Conservation (phyloP, 2,113 vertebrate species). For the Columba janthina region DNA sequence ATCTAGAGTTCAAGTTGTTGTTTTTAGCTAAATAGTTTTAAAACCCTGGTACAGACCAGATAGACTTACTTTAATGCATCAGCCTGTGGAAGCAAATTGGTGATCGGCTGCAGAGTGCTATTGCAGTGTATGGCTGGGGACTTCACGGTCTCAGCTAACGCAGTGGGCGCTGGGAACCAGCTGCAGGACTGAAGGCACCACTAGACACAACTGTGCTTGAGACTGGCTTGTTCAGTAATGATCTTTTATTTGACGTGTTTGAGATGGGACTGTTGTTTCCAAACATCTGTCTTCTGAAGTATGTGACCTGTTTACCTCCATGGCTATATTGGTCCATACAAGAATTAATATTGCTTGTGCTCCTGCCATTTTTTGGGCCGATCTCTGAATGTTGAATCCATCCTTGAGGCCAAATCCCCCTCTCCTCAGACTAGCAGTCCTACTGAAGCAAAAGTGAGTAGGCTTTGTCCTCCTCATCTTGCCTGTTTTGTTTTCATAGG, state of each 20-base stretch:
- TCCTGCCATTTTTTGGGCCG: not conserved
- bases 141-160: rapidly evolving
- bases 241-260: not conserved
- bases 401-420: not conserved
- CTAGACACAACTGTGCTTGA: not conserved
- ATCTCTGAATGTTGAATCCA: conserved; percentile 34
- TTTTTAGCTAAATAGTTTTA: not conserved
- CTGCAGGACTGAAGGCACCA: not conserved
- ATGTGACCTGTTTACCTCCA: conserved; percentile 53
- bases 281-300: not conserved
- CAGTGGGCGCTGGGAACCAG: not conserved
- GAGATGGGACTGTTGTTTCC: not conserved
- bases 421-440: not conserved
- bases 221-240: not conserved
- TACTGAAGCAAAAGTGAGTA: not conserved
- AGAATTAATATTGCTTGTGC: conserved; percentile 50
- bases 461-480: not conserved
- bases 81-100: not conserved
- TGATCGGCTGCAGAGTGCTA: not conserved
- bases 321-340: conserved; percentile 11
- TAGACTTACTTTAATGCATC: not conserved
- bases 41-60: not conserved
- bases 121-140: not conserved
- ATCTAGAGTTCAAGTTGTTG: not conserved
- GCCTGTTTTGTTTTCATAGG: not conserved